Percentiles rank a stretch among this genome's conserved stretches.
Conservation (phyloP, 2,797 vertebrate species). For the Steatocranus sp. region DNA sequence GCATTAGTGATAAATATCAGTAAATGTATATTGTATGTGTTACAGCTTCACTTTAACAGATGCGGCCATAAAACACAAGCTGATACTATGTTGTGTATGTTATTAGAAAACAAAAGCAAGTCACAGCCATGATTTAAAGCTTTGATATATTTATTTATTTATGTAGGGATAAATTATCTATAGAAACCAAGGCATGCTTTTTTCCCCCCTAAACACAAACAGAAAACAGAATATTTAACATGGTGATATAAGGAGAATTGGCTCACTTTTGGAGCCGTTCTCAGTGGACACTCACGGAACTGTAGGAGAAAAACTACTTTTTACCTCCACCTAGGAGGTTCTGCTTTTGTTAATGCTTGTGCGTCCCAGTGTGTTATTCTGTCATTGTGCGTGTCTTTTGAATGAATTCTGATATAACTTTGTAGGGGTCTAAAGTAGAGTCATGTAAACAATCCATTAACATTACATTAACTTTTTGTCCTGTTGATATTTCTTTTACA, state of each 20-base stretch:
- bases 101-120: not conserved
- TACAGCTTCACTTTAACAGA: not conserved
- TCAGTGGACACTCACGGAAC: not conserved
- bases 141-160: not conserved
- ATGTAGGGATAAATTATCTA: not conserved
- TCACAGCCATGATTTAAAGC: not conserved
- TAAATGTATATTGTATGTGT: not conserved
- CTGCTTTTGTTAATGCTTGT: not conserved
- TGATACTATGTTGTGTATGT: not conserved
- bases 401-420: not conserved
- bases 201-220: not conserved
- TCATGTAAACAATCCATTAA: not conserved
- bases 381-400: not conserved
- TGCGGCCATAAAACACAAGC: not conserved
- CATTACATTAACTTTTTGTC: not conserved
- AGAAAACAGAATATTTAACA: not conserved
- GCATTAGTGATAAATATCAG: not conserved
- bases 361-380: fast-evolving
- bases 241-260: not conserved
- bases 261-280: not conserved
- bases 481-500: not conserved
- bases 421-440: not conserved
- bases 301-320: not conserved
- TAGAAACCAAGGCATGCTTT: not conserved
- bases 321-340: not conserved